Evolutionary conservation across 1,140 invertebrate genomes (phyloP).

Genomic region (Helicoverpa zea): DNA sequence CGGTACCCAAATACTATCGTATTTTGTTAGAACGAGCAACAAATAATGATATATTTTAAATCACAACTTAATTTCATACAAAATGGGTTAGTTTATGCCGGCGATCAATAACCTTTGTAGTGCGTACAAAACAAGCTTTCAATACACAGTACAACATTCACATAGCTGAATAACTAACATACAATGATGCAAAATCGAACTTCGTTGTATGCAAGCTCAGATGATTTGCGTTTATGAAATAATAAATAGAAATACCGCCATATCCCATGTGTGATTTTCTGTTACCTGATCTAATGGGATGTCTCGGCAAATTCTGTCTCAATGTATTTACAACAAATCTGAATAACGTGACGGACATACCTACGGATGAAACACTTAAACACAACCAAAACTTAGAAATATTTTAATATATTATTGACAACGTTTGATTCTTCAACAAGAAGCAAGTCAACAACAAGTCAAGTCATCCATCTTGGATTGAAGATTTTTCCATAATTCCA

Average conservation of each 20-base stretch:
- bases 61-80: too few species aligned
- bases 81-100: too few species aligned
- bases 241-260: slow-evolving; percentile 11
- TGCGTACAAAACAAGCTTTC: too few species aligned
- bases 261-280: slow-evolving; percentile 32
- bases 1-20: too few species aligned
- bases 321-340: slow-evolving; percentile 73
- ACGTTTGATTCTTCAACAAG: background rate
- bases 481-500: too few species aligned
- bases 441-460: too few species aligned
- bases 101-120: too few species aligned
- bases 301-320: slow-evolving; percentile 70
- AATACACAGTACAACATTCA: too few species aligned
- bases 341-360: slow-evolving; percentile 79
- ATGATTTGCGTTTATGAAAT: too few species aligned
- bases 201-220: background rate
- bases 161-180: too few species aligned
- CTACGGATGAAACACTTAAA: slow-evolving; percentile 58
- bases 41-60: too few species aligned
- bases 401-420: background rate
- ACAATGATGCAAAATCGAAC: background rate
- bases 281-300: slow-evolving; percentile 72
- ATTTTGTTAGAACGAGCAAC: too few species aligned
- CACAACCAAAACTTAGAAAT: background rate
- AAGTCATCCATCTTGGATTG: background rate